Evolutionary conservation across 1,140 invertebrate genomes (phyloP), one percentile per base, ranked within the genome.

Genomic region (Gonatopus flavifemur): DNA sequence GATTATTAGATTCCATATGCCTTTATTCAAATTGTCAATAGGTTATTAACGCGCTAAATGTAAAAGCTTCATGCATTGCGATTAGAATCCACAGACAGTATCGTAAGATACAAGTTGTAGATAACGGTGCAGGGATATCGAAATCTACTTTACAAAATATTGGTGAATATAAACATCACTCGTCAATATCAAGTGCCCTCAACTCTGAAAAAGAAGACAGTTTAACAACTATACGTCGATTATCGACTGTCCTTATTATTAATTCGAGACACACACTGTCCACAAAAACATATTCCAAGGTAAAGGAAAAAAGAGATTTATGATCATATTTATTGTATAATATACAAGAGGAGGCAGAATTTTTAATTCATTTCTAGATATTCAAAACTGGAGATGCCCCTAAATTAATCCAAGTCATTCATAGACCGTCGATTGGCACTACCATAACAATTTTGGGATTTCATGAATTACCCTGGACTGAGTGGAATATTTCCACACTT

Each of bases 51-150:
- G 62, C 73, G 10, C 42, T 76, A 25, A 41, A 47, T n/a, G 57
- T 48, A 13, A 44, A 53, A 16, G 52, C 71, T 3, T 43, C 58
- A 5, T 48, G 59, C 5, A 64, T 76, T 13, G 71, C 65, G 3
- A 49, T 76, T 37, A 60, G 69, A 22, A 60, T 69, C 44, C 20
- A 69, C 30, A 10, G 20, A 1, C 50, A 36, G 6, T 35, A 59
- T 35, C 36, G 43, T 33, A 57, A 54, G 51, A 61, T 76, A 46
- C 67, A 69, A 57, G 50, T 76, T 3, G 55, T 75, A 31, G 74
- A 76, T 36, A 73, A 73, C 48, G 70, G 72, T 8, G 40, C 51
- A 31, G 74, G 74, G 1, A 66, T 74, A 39, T 15, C 45, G 0
- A 51, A 54, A 39, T 3, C 43, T 5, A 37, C 30, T 9, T 28